Base-by-base conservation (phyloP, 2,113 vertebrate genomes). In the Indri indri region DNA sequence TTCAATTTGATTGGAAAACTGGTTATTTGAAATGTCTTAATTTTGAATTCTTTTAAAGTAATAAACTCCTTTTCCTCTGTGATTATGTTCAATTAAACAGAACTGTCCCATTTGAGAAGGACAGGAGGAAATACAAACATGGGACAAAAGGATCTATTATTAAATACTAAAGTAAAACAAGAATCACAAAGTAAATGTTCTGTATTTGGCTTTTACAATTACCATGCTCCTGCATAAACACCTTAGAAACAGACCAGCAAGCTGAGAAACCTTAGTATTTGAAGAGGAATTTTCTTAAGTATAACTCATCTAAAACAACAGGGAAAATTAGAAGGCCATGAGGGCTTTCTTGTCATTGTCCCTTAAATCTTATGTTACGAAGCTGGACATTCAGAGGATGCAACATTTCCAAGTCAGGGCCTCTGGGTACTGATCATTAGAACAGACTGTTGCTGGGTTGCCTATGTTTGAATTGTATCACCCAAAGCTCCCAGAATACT, bases 91-190 rank as follows among this genome's bases (percentile, higher is more conserved):
- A 14, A 9, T 79, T 54, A 84, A 59, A 34, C 6, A 18, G 32
- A 61, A 66, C 30, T 4, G 12, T 50, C 40, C 37, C 54, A 4
- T 42, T 42, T 32, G 70, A 57, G 22, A 66, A 80, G 77, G 32
- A 73, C 0, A 0, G 45, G 0, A 3, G 17, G 13, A 32, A 83
- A 45, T 5, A n/a, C 45, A 34, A 9, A 65, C 1, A 5, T 17
- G 47, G 12, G 12, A 5, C 25, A 5, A 65, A 23, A n/a, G 11
- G 3, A 27, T 42, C 34, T 37, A 2, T 37, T 52, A 66, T 2
- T 8, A 54, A 27, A 40, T n/a, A 65, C 40, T 50, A 30, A 52
- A 82, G 76, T 27, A 77, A 77, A 54, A 74, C 12, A 11, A 70
- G 16, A 34, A 40, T 11, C 65, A 2, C n/a, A 16, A 25, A 34